Conservation (phyloP, 2,797 vertebrate genomes). For the Odontamblyopus rebecca region DNA sequence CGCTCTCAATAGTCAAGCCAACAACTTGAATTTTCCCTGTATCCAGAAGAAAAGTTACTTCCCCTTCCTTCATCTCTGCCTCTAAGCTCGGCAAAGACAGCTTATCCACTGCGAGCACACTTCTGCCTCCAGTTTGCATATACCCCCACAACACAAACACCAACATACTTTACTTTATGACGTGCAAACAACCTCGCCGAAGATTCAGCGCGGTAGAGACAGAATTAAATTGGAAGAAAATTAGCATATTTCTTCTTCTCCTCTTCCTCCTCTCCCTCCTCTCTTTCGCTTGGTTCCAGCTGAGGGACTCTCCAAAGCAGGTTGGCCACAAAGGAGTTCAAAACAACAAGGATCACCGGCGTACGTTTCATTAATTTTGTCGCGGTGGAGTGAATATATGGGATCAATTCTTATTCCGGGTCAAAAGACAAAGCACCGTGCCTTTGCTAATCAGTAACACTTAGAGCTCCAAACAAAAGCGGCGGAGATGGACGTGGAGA, state of each 20-base stretch:
- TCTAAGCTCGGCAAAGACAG: slow-evolving; percentile 54
- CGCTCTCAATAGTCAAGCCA: neutral
- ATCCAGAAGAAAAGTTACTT: slow-evolving; percentile 15
- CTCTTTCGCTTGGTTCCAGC: slow-evolving; percentile 42
- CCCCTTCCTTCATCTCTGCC: slow-evolving; percentile 38
- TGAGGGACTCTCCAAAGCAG: slow-evolving; percentile 45
- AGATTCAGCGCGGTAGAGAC: neutral
- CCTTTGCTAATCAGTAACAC: slow-evolving; percentile 21
- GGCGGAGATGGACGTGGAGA: slow-evolving; percentile 21
- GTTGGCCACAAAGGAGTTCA: slow-evolving; percentile 48
- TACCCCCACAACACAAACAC: slow-evolving; percentile 3
- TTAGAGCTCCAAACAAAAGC: slow-evolving; percentile 14
- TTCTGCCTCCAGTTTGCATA: slow-evolving; percentile 31
- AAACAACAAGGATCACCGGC: slow-evolving; percentile 52
- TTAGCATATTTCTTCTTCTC: slow-evolving; percentile 40
- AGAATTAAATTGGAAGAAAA: slow-evolving; percentile 11
- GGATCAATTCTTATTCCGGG: slow-evolving; percentile 43
- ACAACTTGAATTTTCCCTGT: neutral
- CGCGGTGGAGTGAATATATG: slow-evolving; percentile 29
- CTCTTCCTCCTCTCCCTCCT: slow-evolving; percentile 1
- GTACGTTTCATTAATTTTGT: slow-evolving; percentile 61
- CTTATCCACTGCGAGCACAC: slow-evolving; percentile 57
- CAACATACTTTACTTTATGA: neutral
- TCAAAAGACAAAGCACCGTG: slow-evolving; percentile 23
- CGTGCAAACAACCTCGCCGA: neutral